Evolutionary conservation across 2,113 vertebrate genomes (phyloP), one percentile per base, ranked within the genome.

Genomic region (Trachemys scripta): DNA sequence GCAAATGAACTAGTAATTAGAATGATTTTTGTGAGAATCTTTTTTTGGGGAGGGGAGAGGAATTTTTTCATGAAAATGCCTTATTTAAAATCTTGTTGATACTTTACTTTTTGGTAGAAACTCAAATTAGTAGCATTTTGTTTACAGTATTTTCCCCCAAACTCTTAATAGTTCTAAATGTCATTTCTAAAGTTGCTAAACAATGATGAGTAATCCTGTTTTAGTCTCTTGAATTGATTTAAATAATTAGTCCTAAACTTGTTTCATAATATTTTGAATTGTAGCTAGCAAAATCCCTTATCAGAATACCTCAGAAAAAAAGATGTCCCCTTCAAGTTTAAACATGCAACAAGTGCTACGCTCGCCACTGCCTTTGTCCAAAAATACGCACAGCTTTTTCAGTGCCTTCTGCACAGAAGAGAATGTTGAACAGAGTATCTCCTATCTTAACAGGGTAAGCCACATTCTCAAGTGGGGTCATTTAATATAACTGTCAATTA

Each of bases 361-460:
- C 89, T 98, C 98, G 91, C 87, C 98, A 95, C 96, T 98, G 97
- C 98, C 98, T 95, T 98, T 98, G 85, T 98, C 98, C 96, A 99
- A 98, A 98, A 98, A 91, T 93, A 98, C 97, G 91, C 98, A 98
- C 94, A 98, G 94, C 96, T 96, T 99, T 97, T 97, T 98, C 82
- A 99, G 98, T 98, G 99, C 98, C 98, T 99, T 99, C 96, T 99
- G 99, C 98, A 99, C 99, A 53, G 99, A 99, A 96, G 99, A 99
- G 75, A 99, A 99, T 97, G 96, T 99, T 96, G 98, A 98, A 59
- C 99, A 99, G 85, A 99, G 99, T 93, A 97, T 99, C 95, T 98
- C 98, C 20, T 99, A 99, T 98, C 99, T 99, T 94, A 98, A 99
- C 94, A 99, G 99, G 99, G 99, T 99, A 97, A 98, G 94, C 20